These are phyloP conservation scores for Drosophila virilis DNA, from an alignment of 1,140 invertebrate species.

Conservation along the genomic window DNA sequence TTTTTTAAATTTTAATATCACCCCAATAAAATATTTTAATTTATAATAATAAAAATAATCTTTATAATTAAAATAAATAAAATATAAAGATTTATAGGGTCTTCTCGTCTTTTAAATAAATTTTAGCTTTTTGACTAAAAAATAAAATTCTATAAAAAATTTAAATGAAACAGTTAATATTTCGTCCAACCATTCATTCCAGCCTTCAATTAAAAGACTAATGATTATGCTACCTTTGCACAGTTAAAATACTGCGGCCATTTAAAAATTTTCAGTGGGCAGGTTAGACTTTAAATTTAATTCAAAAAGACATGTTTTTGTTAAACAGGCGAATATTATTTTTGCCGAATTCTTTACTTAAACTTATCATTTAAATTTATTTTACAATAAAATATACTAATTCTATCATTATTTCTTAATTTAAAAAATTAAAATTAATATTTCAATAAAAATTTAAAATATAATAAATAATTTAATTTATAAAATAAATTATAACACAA, in stretches of 20 bases:
- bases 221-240: conserved; percentile 90
- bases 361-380: too few species aligned
- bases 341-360: too few species aligned
- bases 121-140: conserved; percentile 85
- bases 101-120: conserved; percentile 87
- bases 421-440: too few species aligned
- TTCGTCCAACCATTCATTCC: conserved; percentile 87
- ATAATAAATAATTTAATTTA: too few species aligned
- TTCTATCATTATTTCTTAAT: too few species aligned
- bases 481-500: too few species aligned
- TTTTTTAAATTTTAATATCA: conserved; percentile 68
- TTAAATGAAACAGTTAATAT: conserved; percentile 85
- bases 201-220: conserved; percentile 88
- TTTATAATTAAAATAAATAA: conserved; percentile 59
- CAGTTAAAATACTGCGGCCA: too few species aligned
- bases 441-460: too few species aligned
- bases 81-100: conserved; percentile 23
- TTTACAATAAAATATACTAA: too few species aligned
- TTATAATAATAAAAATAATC: conserved; percentile 83
- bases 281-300: conserved; percentile 87
- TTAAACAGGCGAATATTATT: too few species aligned
- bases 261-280: too few species aligned
- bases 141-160: conserved; percentile 85
- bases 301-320: conserved; percentile 85
- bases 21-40: conserved; percentile 66